Conservation (phyloP, 2,113 vertebrate species). For the Coregonus clupeaformis region DNA sequence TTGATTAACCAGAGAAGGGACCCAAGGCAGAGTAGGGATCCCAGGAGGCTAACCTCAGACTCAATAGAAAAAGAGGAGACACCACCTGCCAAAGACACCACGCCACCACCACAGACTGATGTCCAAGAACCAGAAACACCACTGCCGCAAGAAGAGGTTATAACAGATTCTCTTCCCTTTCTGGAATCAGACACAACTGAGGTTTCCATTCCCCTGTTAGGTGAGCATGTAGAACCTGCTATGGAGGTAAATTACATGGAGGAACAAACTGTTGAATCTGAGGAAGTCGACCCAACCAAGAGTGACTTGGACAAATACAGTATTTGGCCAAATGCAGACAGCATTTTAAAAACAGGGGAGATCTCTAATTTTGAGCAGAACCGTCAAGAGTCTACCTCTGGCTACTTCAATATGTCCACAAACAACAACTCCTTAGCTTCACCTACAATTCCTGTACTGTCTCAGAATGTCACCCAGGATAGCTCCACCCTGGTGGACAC, state of each 20-base stretch:
- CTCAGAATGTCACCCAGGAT: constrained; percentile 56
- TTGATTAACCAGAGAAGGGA: constrained; percentile 78
- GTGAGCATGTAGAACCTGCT: constrained; percentile 73
- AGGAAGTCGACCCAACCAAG: constrained; percentile 42
- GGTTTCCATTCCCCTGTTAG: constrained; percentile 73
- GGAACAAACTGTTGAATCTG: constrained; percentile 50
- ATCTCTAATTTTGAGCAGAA: constrained; percentile 58
- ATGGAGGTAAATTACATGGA: constrained; percentile 66
- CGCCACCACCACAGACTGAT: constrained; percentile 18
- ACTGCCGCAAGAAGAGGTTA: constrained; percentile 38
- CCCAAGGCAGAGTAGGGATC: constrained; percentile 85
- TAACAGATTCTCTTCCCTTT: constrained; percentile 53
- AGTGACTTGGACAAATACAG: constrained; percentile 66
- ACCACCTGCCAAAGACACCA: constrained; percentile 13
- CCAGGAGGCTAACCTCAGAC: constrained; percentile 67
- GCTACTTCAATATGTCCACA: constrained; percentile 56
- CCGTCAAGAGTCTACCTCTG: constrained; percentile 50
- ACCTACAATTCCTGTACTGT: constrained; percentile 66
- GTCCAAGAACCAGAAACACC: constrained; percentile 26
- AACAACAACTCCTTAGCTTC: constrained; percentile 51
- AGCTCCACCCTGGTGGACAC: constrained; percentile 46
- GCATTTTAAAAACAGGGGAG: constrained; percentile 69
- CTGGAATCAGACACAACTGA: constrained; percentile 53
- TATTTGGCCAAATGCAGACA: constrained; percentile 78
- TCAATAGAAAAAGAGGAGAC: constrained; percentile 58